Percentiles rank a stretch among this genome's conserved stretches.
phyloP scores from a whole-genome alignment of 2,797 vertebrate species.

The Mallotus villosus region DNA sequence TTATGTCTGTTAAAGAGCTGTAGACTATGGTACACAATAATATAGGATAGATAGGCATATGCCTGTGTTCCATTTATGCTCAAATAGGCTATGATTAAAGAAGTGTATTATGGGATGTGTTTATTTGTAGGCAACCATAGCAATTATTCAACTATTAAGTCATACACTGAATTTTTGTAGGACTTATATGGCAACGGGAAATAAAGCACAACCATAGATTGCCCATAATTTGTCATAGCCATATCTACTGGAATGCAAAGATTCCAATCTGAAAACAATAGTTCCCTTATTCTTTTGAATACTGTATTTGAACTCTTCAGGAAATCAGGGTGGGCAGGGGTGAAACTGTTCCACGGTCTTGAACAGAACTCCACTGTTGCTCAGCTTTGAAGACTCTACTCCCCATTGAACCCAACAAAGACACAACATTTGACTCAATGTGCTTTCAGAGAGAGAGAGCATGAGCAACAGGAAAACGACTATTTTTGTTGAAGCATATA shows the following conservation, averaged over 20 bases:
- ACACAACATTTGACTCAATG: conserved; percentile 40
- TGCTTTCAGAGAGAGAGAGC: conserved; percentile 22
- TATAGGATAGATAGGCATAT: not conserved
- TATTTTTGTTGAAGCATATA: not conserved
- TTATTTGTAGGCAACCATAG: not conserved
- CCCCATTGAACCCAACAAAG: conserved; percentile 54
- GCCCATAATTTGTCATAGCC: not conserved
- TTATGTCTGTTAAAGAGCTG: not conserved
- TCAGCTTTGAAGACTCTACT: conserved; percentile 35
- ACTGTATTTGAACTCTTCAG: conserved; percentile 46
- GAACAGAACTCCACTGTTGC: conserved; percentile 70
- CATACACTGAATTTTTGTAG: not conserved
- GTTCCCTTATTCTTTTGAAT: conserved; percentile 54
- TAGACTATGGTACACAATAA: not conserved
- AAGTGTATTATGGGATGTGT: not conserved
- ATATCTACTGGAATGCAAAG: not conserved
- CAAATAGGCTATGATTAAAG: too few relatives aligned
- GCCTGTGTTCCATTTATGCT: not conserved
- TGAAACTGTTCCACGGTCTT: conserved; percentile 43
- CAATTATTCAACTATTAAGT: not conserved
- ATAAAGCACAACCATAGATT: not conserved
- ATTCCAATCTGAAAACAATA: conserved; percentile 51
- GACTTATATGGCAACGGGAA: not conserved
- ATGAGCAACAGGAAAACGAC: conserved; percentile 2
- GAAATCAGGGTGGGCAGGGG: conserved; percentile 38